phyloP scores from a whole-genome alignment of 2,888 invertebrate species.

The Parasteatoda lunata region DNA sequence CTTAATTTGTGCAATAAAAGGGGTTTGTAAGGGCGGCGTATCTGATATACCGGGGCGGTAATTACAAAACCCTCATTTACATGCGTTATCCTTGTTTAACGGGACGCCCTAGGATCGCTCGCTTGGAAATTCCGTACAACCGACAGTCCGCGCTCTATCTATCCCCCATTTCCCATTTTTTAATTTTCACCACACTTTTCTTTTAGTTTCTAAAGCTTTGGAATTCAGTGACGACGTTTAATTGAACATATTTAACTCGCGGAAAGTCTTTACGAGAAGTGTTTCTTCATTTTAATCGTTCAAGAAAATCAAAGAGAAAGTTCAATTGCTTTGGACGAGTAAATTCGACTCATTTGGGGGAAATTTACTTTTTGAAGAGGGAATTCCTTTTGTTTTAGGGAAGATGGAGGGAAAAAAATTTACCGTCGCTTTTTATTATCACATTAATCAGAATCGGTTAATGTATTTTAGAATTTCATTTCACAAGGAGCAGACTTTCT shows the following conservation, averaged over 20 bases:
- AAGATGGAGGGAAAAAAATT: too few relatives aligned
- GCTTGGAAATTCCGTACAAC: constrained; percentile 54
- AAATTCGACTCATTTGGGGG: background rate
- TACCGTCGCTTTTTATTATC: too few relatives aligned
- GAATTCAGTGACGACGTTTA: constrained; percentile 49
- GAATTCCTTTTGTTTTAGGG: too few relatives aligned
- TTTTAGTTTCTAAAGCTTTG: constrained; percentile 16
- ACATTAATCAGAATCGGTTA: too few relatives aligned
- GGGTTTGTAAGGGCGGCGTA: constrained; percentile 60
- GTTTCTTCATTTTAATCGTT: constrained; percentile 46
- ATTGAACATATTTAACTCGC: constrained; percentile 58
- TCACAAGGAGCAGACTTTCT: too few relatives aligned
- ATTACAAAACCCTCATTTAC: constrained; percentile 68
- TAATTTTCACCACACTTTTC: constrained; percentile 28
- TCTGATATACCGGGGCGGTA: constrained; percentile 65
- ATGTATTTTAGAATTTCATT: too few relatives aligned
- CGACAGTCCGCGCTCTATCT: background rate
- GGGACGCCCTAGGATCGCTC: constrained; percentile 46
- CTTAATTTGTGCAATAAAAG: constrained; percentile 69
- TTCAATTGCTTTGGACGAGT: constrained; percentile 33
- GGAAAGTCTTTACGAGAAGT: constrained; percentile 2
- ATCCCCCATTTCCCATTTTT: constrained; percentile 20
- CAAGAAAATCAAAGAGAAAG: constrained; percentile 20
- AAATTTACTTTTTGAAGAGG: too few relatives aligned
- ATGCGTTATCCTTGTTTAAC: constrained; percentile 54